Percentiles rank a stretch among this genome's conserved stretches.
Evolutionary conservation across 2,888 invertebrate genomes (phyloP).

Genomic region (Temnothorax ravouxi): DNA sequence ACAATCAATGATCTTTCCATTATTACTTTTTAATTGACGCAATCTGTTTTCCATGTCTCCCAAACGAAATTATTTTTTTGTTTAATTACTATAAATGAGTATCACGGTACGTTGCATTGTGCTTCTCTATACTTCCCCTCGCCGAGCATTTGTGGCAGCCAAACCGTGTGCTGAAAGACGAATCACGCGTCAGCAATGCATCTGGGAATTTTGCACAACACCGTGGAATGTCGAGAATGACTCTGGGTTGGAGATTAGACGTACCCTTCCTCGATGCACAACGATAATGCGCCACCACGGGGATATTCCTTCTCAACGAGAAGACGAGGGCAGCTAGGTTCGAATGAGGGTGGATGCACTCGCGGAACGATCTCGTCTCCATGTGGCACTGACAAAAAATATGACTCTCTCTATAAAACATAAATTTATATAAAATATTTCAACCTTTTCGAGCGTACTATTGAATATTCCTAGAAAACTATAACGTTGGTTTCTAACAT

Average conservation of each 20-base stretch:
- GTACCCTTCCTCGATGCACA: constrained; percentile 34
- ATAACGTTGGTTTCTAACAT: background rate
- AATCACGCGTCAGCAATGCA: constrained; percentile 58
- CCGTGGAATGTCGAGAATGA: constrained; percentile 24
- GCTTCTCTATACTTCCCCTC: background rate
- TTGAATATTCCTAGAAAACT: background rate
- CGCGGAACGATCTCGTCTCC: background rate
- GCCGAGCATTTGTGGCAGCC: background rate
- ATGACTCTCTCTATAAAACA: background rate
- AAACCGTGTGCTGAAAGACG: constrained; percentile 22
- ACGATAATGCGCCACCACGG: constrained; percentile 62
- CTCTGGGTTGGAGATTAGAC: constrained; percentile 60
- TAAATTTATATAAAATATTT: constrained; percentile 7
- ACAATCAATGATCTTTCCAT: background rate
- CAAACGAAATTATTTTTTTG: background rate
- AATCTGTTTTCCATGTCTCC: background rate
- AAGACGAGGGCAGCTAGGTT: constrained; percentile 23
- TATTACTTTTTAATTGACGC: background rate
- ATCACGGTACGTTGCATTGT: background rate
- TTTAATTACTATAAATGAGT: constrained; percentile 1
- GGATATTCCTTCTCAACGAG: constrained; percentile 52
- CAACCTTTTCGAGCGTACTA: background rate
- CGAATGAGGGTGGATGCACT: constrained; percentile 37
- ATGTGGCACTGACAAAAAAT: background rate
- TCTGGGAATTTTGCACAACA: constrained; percentile 55